Percentiles rank a stretch among this genome's conserved stretches.
These are phyloP conservation scores for Anthrax anthrax DNA, from an alignment of 2,888 invertebrate genomes.

Conservation along the genomic window DNA sequence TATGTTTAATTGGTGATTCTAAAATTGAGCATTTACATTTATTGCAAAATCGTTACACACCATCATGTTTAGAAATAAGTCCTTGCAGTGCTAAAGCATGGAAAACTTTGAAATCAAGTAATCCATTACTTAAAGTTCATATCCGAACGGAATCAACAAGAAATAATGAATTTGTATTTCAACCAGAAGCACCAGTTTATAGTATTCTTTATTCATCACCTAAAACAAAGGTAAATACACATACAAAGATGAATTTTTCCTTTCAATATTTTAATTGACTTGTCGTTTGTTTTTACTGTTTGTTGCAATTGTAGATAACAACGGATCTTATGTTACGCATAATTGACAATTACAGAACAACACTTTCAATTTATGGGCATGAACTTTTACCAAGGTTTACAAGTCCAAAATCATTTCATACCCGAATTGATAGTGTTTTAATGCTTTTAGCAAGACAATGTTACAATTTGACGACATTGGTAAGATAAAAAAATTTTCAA, in stretches of 20 bases:
- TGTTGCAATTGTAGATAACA: slow-evolving; percentile 29
- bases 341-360: slow-evolving; percentile 46
- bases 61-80: slow-evolving; percentile 38
- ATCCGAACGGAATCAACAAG: slow-evolving; percentile 47
- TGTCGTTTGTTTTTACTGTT: too few species aligned
- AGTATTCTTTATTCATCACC: slow-evolving; percentile 50
- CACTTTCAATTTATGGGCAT: slow-evolving; percentile 51
- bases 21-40: slow-evolving; percentile 53
- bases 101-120: slow-evolving; percentile 38
- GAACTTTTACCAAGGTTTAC: slow-evolving; percentile 51
- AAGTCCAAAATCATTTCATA: slow-evolving; percentile 50
- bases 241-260: too few species aligned
- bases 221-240: slow-evolving; percentile 37
- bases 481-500: slow-evolving; percentile 25
- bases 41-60: slow-evolving; percentile 56
- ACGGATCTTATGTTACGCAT: slow-evolving; percentile 39
- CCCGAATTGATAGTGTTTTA: slow-evolving; percentile 53
- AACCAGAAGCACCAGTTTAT: slow-evolving; percentile 52
- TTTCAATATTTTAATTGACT: too few species aligned
- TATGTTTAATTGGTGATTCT: slow-evolving; percentile 48
- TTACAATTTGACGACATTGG: slow-evolving; percentile 50
- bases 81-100: slow-evolving; percentile 37
- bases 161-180: slow-evolving; percentile 47
- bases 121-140: slow-evolving; percentile 50
- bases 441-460: slow-evolving; percentile 53